phyloP scores from a whole-genome alignment of 2,888 invertebrate species.

The Merodon equestris region DNA sequence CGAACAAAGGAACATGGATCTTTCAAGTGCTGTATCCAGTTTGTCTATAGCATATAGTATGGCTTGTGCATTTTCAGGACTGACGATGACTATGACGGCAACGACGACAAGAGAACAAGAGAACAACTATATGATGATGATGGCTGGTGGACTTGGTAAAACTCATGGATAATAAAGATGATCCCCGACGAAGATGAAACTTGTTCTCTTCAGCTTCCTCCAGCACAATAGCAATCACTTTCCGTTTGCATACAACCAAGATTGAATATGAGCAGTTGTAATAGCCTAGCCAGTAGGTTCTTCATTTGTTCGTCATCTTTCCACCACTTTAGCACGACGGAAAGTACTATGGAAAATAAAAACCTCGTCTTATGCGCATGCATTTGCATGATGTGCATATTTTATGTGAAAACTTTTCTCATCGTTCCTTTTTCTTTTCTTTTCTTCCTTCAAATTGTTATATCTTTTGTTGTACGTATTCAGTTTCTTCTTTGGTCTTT shows the following conservation, averaged over 20 bases:
- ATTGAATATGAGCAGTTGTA: constrained; percentile 47
- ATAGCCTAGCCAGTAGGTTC: constrained; percentile 12
- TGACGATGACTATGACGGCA: constrained; percentile 35
- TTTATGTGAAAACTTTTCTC: no score
- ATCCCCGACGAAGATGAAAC: constrained; percentile 38
- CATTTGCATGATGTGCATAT: constrained; percentile 62
- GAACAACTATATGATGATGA: not conserved
- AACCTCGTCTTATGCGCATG: constrained; percentile 59
- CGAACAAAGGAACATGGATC: not conserved
- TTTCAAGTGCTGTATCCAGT: no score
- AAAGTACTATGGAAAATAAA: constrained; percentile 42
- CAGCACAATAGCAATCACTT: constrained; percentile 59
- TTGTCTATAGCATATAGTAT: no score
- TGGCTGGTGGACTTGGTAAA: no score
- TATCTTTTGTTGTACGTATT: constrained; percentile 58
- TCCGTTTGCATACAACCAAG: constrained; percentile 22
- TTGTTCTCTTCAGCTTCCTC: constrained; percentile 36
- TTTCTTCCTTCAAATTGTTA: constrained; percentile 46
- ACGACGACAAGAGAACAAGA: constrained; percentile 24
- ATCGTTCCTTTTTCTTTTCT: constrained; percentile 27
- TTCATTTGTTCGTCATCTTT: not conserved
- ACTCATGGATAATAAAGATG: constrained; percentile 45
- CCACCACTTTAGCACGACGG: constrained; percentile 7
- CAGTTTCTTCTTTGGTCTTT: constrained; percentile 12
- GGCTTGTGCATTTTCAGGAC: not conserved